These are phyloP conservation scores for Loris lydekkerianus DNA, from an alignment of 2,797 vertebrate species.

Conservation along the genomic window DNA sequence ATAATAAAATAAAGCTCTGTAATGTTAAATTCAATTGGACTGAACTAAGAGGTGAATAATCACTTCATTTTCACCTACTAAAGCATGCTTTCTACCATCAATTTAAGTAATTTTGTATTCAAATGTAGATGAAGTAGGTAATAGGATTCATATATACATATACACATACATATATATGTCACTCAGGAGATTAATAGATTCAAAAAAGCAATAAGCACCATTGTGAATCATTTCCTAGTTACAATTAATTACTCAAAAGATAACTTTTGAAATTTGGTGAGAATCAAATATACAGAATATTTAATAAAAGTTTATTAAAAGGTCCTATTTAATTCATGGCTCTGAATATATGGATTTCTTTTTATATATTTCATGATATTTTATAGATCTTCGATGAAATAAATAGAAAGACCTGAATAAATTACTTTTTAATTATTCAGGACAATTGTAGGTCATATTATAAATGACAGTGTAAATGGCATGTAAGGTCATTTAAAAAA, in stretches of 20 bases:
- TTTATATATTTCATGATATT: background rate
- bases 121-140: slow-evolving; percentile 74
- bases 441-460: slow-evolving; percentile 63
- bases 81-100: slow-evolving; percentile 52
- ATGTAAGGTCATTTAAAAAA: slow-evolving; percentile 71
- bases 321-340: background rate
- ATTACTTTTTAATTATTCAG: slow-evolving; percentile 78
- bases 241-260: slow-evolving; percentile 66
- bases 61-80: slow-evolving; percentile 21
- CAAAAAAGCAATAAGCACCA: slow-evolving; percentile 52
- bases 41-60: slow-evolving; percentile 37
- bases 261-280: slow-evolving; percentile 57
- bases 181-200: slow-evolving; percentile 66
- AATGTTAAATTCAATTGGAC: slow-evolving; percentile 29
- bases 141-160: slow-evolving; percentile 61
- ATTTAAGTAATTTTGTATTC: slow-evolving; percentile 73
- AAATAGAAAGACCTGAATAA: slow-evolving; percentile 26
- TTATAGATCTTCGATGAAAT: slow-evolving; percentile 44
- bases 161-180: slow-evolving; percentile 52
- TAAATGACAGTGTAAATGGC: slow-evolving; percentile 73
- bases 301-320: slow-evolving; percentile 5
- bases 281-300: slow-evolving; percentile 55
- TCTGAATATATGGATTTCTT: background rate
- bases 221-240: slow-evolving; percentile 56
- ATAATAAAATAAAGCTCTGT: slow-evolving; percentile 37